Evolutionary conservation across 2,113 vertebrate genomes (phyloP).

Genomic region (Salvelinus fontinalis): DNA sequence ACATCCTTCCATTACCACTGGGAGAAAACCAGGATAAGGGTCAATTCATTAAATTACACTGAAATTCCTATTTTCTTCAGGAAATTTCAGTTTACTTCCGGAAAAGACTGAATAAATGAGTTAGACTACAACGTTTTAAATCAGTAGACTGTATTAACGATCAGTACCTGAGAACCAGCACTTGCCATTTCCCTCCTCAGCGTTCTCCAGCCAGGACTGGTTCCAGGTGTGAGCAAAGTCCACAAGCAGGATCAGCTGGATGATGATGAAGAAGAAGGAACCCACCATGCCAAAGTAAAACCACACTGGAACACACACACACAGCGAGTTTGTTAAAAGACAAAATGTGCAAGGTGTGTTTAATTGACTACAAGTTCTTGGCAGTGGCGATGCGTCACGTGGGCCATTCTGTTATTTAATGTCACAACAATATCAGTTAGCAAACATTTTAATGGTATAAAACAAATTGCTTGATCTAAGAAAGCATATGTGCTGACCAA

Average conservation of each 20-base stretch:
- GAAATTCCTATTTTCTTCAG: not conserved
- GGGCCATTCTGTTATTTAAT: too few species aligned
- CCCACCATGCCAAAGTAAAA: conserved; percentile 88
- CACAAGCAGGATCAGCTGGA: conserved; percentile 88
- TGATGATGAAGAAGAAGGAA: conserved; percentile 88
- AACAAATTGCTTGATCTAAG: too few species aligned
- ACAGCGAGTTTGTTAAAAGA: not conserved
- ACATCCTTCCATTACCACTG: not conserved
- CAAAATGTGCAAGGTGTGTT: not conserved
- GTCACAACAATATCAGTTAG: too few species aligned
- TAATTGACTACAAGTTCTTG: not conserved
- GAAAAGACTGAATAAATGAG: not conserved
- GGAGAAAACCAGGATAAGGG: not conserved
- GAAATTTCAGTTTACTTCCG: too few species aligned
- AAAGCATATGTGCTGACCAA: too few species aligned
- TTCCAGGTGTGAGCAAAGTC: conserved; percentile 92
- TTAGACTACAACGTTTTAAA: not conserved
- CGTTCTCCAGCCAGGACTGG: conserved; percentile 82
- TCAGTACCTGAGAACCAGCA: conserved; percentile 83
- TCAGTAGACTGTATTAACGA: not conserved
- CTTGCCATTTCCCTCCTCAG: conserved; percentile 71
- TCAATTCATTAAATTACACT: not conserved
- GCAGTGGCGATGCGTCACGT: too few species aligned
- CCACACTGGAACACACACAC: conserved; percentile 78
- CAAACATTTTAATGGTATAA: too few species aligned